These are phyloP conservation scores for Melikaiella ostensackeni DNA, from an alignment of 2,888 invertebrate species.

Conservation along the genomic window DNA sequence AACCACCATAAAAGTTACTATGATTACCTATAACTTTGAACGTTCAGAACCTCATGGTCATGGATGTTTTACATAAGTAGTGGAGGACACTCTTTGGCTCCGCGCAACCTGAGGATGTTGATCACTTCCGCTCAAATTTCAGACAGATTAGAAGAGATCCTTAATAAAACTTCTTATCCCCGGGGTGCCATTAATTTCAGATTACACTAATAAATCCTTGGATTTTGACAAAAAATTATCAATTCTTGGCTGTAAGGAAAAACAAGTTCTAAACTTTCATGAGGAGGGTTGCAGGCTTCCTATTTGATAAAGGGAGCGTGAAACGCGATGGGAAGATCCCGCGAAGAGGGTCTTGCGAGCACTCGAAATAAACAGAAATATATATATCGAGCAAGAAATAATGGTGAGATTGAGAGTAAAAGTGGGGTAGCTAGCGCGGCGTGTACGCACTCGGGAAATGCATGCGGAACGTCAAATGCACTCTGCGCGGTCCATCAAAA, in stretches of 20 bases:
- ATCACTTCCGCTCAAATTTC: no score
- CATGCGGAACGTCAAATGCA: slow-evolving; percentile 74
- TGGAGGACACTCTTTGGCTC: no score
- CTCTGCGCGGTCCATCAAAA: slow-evolving; percentile 73
- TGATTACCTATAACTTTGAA: no score
- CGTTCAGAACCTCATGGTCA: no score
- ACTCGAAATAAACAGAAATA: slow-evolving; percentile 61
- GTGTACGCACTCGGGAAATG: slow-evolving; percentile 61
- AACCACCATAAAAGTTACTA: no score
- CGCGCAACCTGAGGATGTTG: no score
- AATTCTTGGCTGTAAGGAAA: not conserved
- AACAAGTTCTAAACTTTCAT: slow-evolving; percentile 19
- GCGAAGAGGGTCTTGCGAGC: slow-evolving; percentile 41
- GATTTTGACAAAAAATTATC: not conserved
- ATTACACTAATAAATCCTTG: not conserved
- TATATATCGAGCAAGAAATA: slow-evolving; percentile 53
- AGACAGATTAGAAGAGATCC: no score
- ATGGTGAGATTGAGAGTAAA: slow-evolving; percentile 44
- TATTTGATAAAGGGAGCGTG: slow-evolving; percentile 30
- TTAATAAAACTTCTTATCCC: not conserved
- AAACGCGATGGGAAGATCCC: slow-evolving; percentile 30
- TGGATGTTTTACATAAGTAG: no score
- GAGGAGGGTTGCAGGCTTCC: slow-evolving; percentile 4
- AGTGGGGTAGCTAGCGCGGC: slow-evolving; percentile 46
- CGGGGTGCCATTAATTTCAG: not conserved